Base-by-base conservation (phyloP, 2,888 invertebrate species). In the Phyto melanocephala region DNA sequence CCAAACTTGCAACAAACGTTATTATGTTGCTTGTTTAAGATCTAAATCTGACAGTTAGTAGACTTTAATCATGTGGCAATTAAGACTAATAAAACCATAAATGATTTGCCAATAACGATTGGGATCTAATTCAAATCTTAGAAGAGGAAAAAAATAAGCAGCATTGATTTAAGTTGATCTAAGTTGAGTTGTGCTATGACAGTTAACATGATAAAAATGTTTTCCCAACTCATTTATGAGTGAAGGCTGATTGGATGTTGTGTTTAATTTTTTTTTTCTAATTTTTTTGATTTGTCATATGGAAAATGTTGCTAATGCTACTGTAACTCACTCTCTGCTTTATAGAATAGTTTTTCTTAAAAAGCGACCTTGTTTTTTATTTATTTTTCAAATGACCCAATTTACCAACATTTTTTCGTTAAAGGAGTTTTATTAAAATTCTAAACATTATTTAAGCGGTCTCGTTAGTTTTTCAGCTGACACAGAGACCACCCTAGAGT, bases 21-120 rank as follows among this genome's bases (percentile, higher is more conserved):
- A 63, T 42, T 76, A 22, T 70, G 65, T 54, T 56, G 42, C 77
- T 65, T 74, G 81, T 74, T 63, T 50, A 22, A 79, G 56, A 79
- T 71, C 76, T 50, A 81, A 81, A 81, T 81, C 77, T 81, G 78
- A 81, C 81, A 81, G 81, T 81, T 81, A 81, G 68, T 78, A 71
- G 81, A 78, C 81, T 81, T 42, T 78, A 81, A 81, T 81, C 81
- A 81, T 81, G 74, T 78, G 81, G 81, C 81, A 81, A 81, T 81
- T 81, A 81, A 81, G 74, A 52, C 62, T 63, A 78, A 76, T 74
- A 74, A 78, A 78, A 68, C 81, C 78, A 81, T 81, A 81, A 81
- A 81, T 78, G 81, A 81, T 81, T 78, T 81, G 81, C 81, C 81
- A 81, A 76, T 62, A 72, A 81, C 77, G 81, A 70, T 63, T 72